Conservation (phyloP, 2,113 vertebrate genomes). For the Laticauda laticaudata region DNA sequence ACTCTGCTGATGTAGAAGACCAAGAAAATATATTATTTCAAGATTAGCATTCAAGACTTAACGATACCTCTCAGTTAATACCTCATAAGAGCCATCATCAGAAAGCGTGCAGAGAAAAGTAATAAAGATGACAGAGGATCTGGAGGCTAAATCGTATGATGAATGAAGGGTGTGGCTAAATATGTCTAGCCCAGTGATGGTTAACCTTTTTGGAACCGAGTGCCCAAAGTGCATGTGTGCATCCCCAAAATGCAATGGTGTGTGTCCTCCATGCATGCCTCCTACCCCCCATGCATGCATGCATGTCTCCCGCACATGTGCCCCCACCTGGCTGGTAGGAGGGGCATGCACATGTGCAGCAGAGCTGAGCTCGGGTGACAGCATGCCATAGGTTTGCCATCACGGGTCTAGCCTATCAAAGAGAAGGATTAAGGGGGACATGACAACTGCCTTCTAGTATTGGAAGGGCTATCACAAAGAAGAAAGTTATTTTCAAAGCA, state of each 20-base stretch:
- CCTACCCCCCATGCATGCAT: too few species aligned
- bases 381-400: too few species aligned
- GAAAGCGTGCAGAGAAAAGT: neutral
- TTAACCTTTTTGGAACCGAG: too few species aligned
- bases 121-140: neutral
- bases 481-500: neutral
- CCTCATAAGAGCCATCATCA: neutral
- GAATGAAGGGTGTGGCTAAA: neutral
- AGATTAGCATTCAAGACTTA: neutral
- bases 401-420: too few species aligned
- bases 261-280: too few species aligned
- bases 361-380: too few species aligned
- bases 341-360: too few species aligned
- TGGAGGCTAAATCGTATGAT: neutral
- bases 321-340: too few species aligned
- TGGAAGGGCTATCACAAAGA: neutral
- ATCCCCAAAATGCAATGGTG: too few species aligned
- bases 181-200: neutral
- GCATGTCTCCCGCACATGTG: too few species aligned
- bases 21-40: constrained; percentile 15
- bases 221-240: too few species aligned
- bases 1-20: neutral
- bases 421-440: neutral
- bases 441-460: neutral
- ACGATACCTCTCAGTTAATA: constrained; percentile 23